phyloP scores from a whole-genome alignment of 2,888 invertebrate species.

The Abrostola triplasia region DNA sequence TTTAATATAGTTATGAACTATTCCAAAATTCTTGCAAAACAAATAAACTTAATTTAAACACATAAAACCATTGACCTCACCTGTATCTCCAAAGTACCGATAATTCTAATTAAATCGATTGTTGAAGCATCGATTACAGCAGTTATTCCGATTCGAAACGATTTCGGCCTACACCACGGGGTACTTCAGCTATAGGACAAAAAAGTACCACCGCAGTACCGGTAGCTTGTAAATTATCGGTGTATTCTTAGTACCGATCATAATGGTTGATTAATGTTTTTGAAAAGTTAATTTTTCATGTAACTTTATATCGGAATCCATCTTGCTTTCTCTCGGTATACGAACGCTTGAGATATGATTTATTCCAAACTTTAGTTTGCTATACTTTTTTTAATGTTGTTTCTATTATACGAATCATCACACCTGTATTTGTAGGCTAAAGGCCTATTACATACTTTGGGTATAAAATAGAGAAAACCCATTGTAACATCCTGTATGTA shows the following conservation, averaged over 20 bases:
- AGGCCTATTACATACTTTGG: no score
- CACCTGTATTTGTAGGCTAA: no score
- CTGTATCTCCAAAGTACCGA: slow-evolving; percentile 75
- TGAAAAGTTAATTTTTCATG: slow-evolving; percentile 53
- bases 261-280: slow-evolving; percentile 54
- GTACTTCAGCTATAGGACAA: slow-evolving; percentile 53
- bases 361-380: no score
- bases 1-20: no score
- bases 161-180: slow-evolving; percentile 79
- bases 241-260: slow-evolving; percentile 61
- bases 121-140: slow-evolving; percentile 84
- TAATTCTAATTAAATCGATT: slow-evolving; percentile 86
- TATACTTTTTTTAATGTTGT: no score
- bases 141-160: slow-evolving; percentile 71
- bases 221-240: slow-evolving; percentile 73
- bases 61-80: slow-evolving; percentile 33
- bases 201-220: slow-evolving; percentile 64
- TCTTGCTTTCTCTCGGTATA: slow-evolving; percentile 43
- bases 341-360: no score
- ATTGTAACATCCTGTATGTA: no score
- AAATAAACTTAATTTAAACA: background rate
- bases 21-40: no score
- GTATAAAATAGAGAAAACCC: no score
- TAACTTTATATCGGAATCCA: slow-evolving; percentile 50
- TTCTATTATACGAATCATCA: no score